Conservation (phyloP, 1,140 invertebrate species). For the Bombyx mandarina region DNA sequence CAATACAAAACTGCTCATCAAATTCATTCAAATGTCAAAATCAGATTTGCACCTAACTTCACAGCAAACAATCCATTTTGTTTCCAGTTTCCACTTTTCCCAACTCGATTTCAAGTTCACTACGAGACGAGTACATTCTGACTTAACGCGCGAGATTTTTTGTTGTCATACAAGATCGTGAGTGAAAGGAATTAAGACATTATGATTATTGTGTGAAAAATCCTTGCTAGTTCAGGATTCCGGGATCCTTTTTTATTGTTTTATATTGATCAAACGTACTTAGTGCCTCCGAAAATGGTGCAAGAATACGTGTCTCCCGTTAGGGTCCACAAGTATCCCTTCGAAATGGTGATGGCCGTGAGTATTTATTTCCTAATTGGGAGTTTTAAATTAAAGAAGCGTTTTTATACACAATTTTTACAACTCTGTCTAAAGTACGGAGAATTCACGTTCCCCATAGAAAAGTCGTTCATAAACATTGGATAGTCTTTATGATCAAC, state of each 20-base stretch:
- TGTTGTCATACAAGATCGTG: constrained; percentile 35
- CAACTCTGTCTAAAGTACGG: no score
- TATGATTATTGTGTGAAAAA: constrained; percentile 48
- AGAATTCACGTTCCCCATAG: no score
- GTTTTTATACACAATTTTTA: no score
- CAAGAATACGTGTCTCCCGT: constrained; percentile 97
- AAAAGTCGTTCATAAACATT: no score
- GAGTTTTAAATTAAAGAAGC: no score
- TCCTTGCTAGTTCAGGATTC: constrained; percentile 25
- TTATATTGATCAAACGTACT: constrained; percentile 21
- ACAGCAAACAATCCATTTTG: constrained; percentile 35
- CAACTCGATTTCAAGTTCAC: constrained; percentile 26
- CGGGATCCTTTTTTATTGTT: constrained; percentile 30
- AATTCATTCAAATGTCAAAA: constrained; percentile 11
- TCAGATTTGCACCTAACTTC: constrained; percentile 30
- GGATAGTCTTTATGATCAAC: no score
- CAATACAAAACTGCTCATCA: not conserved
- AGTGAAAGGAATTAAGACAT: constrained; percentile 42
- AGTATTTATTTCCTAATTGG: constrained; percentile 59
- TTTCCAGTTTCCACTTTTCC: constrained; percentile 13
- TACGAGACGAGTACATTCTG: constrained; percentile 20
- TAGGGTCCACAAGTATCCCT: constrained; percentile 96
- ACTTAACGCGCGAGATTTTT: constrained; percentile 41
- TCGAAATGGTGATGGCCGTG: constrained; percentile 97
- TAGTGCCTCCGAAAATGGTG: constrained; percentile 81